phyloP scores from a whole-genome alignment of 2,797 vertebrate species.

The Eulemur mongoz region DNA sequence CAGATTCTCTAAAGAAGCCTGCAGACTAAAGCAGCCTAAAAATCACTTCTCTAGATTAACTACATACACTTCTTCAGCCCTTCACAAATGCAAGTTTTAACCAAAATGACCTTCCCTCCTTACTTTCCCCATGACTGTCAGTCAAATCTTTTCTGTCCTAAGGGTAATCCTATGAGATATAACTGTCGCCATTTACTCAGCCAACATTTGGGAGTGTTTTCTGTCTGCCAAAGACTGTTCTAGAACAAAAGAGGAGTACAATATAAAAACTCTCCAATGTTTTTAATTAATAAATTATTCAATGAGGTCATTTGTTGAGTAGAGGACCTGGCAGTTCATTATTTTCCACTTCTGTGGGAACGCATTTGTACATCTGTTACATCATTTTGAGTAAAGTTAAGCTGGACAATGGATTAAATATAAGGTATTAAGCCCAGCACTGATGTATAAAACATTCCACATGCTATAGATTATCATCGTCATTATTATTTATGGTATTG shows the following conservation, averaged over 20 bases:
- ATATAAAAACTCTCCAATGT: not conserved
- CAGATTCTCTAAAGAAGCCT: not conserved
- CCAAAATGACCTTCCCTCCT: not conserved
- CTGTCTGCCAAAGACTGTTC: not conserved
- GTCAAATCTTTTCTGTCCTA: not conserved
- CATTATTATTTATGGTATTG: no score
- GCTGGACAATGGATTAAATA: not conserved
- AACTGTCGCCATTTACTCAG: not conserved
- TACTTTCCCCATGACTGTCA: not conserved
- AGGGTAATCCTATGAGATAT: not conserved
- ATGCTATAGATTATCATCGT: not conserved
- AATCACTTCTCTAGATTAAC: not conserved
- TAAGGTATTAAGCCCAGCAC: not conserved
- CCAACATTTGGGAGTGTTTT: not conserved
- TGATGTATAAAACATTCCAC: not conserved
- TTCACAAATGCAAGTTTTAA: not conserved
- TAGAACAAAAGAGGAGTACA: not conserved
- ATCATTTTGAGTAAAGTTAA: not conserved
- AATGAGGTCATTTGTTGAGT: not conserved
- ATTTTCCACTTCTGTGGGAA: not conserved
- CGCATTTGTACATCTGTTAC: rapidly evolving
- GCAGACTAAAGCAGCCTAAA: not conserved
- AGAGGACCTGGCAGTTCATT: not conserved
- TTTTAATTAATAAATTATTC: not conserved
- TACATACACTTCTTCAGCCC: not conserved